phyloP scores from a whole-genome alignment of 2,113 vertebrate species.

The Nothocercus nigrocapillus region DNA sequence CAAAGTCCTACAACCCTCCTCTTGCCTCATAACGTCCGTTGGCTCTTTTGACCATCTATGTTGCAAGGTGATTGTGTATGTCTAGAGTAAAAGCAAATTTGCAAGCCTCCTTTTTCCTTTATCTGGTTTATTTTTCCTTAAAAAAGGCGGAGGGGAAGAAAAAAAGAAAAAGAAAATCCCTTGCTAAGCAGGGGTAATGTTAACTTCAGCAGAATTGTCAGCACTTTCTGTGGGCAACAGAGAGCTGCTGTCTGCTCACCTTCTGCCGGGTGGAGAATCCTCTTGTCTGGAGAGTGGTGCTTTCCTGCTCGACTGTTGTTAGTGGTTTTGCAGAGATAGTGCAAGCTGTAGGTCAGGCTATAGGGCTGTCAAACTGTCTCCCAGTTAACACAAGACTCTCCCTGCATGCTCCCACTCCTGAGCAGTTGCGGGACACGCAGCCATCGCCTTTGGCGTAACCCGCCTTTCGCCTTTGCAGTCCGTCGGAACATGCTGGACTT shows the following conservation, averaged over 20 bases:
- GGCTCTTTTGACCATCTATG: fast-evolving
- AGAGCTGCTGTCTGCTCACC: background rate
- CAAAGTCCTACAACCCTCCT: background rate
- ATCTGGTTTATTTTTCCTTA: background rate
- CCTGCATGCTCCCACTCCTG: fast-evolving
- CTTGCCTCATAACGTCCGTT: fast-evolving
- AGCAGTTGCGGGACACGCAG: fast-evolving
- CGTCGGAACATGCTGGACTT: slow-evolving; percentile 94
- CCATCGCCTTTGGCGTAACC: fast-evolving
- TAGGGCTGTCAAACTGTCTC: background rate
- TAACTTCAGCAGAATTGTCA: background rate
- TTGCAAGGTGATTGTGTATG: fast-evolving
- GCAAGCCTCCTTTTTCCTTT: background rate
- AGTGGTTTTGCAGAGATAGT: background rate
- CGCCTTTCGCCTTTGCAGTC: slow-evolving; percentile 72
- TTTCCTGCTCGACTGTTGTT: fast-evolving
- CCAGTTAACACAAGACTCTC: background rate
- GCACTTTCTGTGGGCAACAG: background rate
- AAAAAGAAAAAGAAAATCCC: background rate
- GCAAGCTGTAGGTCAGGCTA: background rate
- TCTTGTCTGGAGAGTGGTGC: background rate
- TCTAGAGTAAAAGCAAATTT: background rate
- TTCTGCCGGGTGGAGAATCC: background rate
- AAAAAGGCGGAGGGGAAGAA: background rate
- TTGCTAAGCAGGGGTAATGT: background rate